Base-by-base conservation (phyloP, 2,797 vertebrate genomes). In the Hephaestus fuliginosus region DNA sequence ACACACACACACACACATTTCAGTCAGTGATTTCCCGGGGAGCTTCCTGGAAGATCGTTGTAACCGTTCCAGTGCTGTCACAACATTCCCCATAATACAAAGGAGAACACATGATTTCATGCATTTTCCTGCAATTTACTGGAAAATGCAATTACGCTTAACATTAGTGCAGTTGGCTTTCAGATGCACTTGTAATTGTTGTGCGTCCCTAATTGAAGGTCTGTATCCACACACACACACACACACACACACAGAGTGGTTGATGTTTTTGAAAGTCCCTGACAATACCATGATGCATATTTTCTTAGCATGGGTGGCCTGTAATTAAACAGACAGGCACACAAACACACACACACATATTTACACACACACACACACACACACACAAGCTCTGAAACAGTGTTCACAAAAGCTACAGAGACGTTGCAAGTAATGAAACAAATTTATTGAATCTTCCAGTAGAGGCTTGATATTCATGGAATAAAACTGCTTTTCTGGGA, bases 361-460 rank as follows among this genome's bases (percentile, higher is more conserved):
- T 25, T 25, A 65, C 70, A 78, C 17, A 77, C 61, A 83, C 5
- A 56, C 30, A 78, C 28, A 66, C 43, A 56, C 33, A 63, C n/a
- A 64, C 7, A 77, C 58, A 73, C 70, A 75, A 20, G 56, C 39
- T 2, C 49, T 41, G 17, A 80, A 49, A 61, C 22, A 76, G 44
- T 43, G 22, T 46, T 74, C 60, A 89, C 49, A 74, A 80, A 88
- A 80, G 68, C 91, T 41, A 86, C 80, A 57, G 60, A 79, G 46
- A 84, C 28, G 20, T 39, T 85, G 81, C 64, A 90, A 87, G 83
- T 95, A 95, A 95, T 95, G 95, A 97, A 95, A 97, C 93, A 93
- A 91, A 96, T 98, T 98, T 98, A 98, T 98, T 96, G 96, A 97
- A 97, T 97, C 94, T 97, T 98, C 96, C 97, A 98, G 96, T 96